phyloP scores from a whole-genome alignment of 1,140 invertebrate genomes.

The Drosophila setifemur region DNA sequence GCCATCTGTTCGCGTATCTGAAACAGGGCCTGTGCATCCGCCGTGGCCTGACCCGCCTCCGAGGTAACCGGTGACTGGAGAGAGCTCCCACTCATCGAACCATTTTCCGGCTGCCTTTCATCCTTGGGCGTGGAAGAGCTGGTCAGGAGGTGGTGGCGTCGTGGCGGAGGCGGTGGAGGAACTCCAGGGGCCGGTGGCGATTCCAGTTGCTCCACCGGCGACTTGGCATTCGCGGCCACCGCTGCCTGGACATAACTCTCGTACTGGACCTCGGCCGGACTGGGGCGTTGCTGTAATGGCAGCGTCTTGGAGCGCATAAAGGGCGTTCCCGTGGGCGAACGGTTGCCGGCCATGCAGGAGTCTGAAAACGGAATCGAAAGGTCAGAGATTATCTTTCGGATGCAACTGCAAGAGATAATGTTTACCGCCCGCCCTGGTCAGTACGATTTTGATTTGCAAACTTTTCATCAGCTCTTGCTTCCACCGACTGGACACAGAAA shows the following conservation, averaged over 20 bases:
- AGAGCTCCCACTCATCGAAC: slow-evolving; percentile 23
- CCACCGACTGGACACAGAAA: slow-evolving; percentile 28
- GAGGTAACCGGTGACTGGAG: slow-evolving; percentile 54
- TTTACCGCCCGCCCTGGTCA: slow-evolving; percentile 38
- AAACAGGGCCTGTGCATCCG: slow-evolving; percentile 69
- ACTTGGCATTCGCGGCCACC: slow-evolving; percentile 79
- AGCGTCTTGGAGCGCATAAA: slow-evolving; percentile 68
- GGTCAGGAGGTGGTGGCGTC: slow-evolving; percentile 54
- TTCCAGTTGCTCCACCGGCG: slow-evolving; percentile 70
- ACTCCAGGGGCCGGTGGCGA: slow-evolving; percentile 4
- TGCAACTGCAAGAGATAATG: slow-evolving; percentile 9
- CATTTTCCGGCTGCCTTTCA: slow-evolving; percentile 31
- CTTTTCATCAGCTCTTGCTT: slow-evolving; percentile 58
- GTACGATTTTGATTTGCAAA: slow-evolving; percentile 72
- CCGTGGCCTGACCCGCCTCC: slow-evolving; percentile 40
- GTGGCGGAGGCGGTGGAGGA: slow-evolving; percentile 64
- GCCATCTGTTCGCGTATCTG: slow-evolving; percentile 86
- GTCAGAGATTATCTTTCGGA: not conserved
- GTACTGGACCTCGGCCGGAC: slow-evolving; percentile 75
- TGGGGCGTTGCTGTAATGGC: slow-evolving; percentile 68
- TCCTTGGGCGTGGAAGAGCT: slow-evolving; percentile 25
- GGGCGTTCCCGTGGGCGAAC: slow-evolving; percentile 60
- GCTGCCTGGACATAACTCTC: slow-evolving; percentile 78
- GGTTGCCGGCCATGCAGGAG: slow-evolving; percentile 75
- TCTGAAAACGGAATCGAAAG: slow-evolving; percentile 27